A percentile compares a stretch with the other conserved stretches of the same genome.
Conservation (phyloP, 2,113 vertebrate genomes). For the Chaetodon auriga region DNA sequence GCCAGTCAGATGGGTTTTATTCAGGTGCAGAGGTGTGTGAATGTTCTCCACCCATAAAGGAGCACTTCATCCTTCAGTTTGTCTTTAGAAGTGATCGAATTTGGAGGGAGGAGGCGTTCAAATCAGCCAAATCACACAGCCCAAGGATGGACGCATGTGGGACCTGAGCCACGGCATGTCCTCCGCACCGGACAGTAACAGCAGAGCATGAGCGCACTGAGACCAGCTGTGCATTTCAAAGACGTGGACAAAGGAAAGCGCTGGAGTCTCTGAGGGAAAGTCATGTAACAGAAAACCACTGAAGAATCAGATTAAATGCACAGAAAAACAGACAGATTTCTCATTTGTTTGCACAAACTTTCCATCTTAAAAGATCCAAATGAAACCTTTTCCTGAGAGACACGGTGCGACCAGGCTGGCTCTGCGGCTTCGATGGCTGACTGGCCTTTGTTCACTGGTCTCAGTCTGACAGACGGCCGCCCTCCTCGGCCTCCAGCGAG, state of each 20-base stretch:
- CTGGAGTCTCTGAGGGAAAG: not conserved
- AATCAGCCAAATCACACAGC: too few species aligned
- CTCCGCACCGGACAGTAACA: too few species aligned
- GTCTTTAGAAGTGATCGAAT: too few species aligned
- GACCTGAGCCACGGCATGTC: too few species aligned
- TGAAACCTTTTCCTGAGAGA: not conserved
- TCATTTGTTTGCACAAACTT: slow-evolving; percentile 10
- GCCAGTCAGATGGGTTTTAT: fast-evolving
- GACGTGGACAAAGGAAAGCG: not conserved
- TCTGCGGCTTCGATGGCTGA: not conserved
- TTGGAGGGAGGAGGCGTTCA: too few species aligned
- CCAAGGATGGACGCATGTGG: too few species aligned
- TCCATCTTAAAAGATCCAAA: not conserved
- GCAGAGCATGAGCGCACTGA: not conserved
- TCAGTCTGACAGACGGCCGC: not conserved
- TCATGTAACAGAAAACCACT: not conserved
- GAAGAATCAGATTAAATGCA: not conserved
- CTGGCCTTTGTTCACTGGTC: slow-evolving; percentile 25
- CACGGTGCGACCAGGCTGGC: not conserved
- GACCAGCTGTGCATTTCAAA: not conserved
- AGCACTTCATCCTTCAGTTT: too few species aligned
- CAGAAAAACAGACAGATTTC: too few species aligned
- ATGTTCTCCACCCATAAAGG: not conserved
- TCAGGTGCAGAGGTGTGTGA: not conserved
- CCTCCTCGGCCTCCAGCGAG: too few species aligned